Base-by-base conservation (phyloP, 1,140 invertebrate species). In the Delia radicum region DNA sequence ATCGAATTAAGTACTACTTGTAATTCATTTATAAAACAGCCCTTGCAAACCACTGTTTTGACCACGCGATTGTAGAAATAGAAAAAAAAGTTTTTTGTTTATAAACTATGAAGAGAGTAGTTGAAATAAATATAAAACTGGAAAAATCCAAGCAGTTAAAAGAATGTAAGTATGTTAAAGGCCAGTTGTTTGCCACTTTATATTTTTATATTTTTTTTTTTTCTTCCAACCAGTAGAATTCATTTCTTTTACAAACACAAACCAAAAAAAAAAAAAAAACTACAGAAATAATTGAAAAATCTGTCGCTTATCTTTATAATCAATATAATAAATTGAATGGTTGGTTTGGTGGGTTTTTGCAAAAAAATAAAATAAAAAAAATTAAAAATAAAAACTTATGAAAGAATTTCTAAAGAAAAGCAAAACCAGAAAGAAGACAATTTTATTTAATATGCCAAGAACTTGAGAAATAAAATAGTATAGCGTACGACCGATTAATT, bases 221-320 rank as follows among this genome's bases (percentile, higher is more conserved):
- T 21, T 55, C 48, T 48, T 67, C 28, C 10, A 26, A 24, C 12
- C 12, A 10, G 27, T 26, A 29, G n/a, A 65, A n/a, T n/a, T n/a
- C n/a, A n/a, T 63, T 37, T 24, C 55, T 24, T 37, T 15, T 37
- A 33, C n/a, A n/a, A 71, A 37, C 28, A 37, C 18, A 48, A 48
- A 48, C 46, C 15, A 8, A 37, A 10, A 27, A 28, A 29, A n/a
- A 73, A 48, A 73, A 4, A 3, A 73, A 21, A 28, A 18, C 21
- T 28, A 2, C 46, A 48, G 18, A 73, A 73, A 73, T 48, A 73
- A 73, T 73, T 46, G 71, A 48, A 73, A 73, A 73, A 73, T 48
- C 37, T 48, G 46, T 73, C 46, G 37, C 37, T 48, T 73, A 48
- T 73, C 71, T 73, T 73, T 73, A 48, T 27, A 73, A 48, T 48